phyloP scores from a whole-genome alignment of 2,888 invertebrate genomes.

The Eucera pruinosa region DNA sequence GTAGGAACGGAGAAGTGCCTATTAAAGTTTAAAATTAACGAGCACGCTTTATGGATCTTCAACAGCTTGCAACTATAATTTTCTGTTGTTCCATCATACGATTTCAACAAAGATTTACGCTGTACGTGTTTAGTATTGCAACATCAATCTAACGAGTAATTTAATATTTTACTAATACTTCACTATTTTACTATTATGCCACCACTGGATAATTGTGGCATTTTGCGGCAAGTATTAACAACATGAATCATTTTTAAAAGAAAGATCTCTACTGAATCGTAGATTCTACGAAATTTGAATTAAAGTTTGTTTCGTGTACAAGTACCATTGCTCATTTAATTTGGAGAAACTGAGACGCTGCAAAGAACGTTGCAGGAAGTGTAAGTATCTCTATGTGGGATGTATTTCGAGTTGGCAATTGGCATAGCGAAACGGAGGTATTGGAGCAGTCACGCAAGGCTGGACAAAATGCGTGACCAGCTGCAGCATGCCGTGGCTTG shows the following conservation, averaged over 20 bases:
- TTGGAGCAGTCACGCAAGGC: conserved; percentile 43
- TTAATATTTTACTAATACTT: too few species aligned
- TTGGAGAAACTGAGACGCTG: too few species aligned
- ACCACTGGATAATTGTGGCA: neutral
- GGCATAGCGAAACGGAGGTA: neutral
- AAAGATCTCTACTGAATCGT: neutral
- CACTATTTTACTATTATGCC: neutral
- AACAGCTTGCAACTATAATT: conserved; percentile 17
- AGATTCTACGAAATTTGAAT: too few species aligned
- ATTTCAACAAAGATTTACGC: conserved; percentile 22
- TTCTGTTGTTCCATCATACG: conserved; percentile 17
- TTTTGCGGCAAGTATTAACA: neutral
- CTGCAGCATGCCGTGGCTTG: conserved; percentile 47
- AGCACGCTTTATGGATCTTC: conserved; percentile 40
- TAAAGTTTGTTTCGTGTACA: too few species aligned
- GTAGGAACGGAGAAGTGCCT: conserved; percentile 56
- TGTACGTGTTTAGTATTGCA: neutral
- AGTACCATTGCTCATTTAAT: too few species aligned
- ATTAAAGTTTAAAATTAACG: conserved; percentile 62
- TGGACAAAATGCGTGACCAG: conserved; percentile 62
- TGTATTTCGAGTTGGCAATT: conserved; percentile 11
- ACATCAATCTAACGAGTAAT: conserved; percentile 2
- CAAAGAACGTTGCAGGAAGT: too few species aligned
- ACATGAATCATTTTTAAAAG: neutral
- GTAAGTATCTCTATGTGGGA: too few species aligned